phyloP scores from a whole-genome alignment of 2,113 vertebrate genomes.

The Xenus cinereus region DNA sequence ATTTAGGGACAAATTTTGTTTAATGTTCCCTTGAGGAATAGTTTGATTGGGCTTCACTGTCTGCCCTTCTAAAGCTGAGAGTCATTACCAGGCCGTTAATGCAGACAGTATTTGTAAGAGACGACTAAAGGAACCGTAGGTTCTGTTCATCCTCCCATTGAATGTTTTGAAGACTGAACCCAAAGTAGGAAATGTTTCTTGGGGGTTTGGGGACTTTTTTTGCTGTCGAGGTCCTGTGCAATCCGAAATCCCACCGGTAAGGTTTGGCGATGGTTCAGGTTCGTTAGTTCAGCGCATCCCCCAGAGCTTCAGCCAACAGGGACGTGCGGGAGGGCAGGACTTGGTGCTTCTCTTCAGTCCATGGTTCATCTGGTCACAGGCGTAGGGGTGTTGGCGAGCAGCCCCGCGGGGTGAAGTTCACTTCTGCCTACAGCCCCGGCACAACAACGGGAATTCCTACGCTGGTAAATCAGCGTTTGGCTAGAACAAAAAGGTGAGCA shows the following conservation, averaged over 20 bases:
- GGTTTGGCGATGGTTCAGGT: background rate
- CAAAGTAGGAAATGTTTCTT: background rate
- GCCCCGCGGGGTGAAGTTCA: background rate
- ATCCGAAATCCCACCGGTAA: background rate
- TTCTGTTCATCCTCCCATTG: background rate
- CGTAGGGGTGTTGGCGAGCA: accelerated
- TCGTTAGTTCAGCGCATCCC: background rate
- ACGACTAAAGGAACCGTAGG: background rate
- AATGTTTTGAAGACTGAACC: background rate
- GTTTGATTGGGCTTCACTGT: background rate
- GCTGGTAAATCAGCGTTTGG: background rate
- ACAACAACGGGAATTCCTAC: background rate
- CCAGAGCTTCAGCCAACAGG: background rate
- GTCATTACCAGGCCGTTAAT: background rate
- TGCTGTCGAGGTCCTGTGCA: background rate
- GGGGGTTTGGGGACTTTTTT: background rate
- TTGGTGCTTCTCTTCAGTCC: background rate
- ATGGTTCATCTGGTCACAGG: accelerated
- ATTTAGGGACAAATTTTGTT: background rate
- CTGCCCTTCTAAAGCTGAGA: background rate
- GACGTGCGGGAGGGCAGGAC: background rate
- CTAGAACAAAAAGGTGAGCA: background rate
- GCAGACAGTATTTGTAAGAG: background rate
- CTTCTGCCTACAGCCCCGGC: background rate
- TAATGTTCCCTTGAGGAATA: background rate